Evolutionary conservation across 2,113 vertebrate species (phyloP), one percentile per base, ranked within the genome.

Genomic region (Ploceus nigricollis): DNA sequence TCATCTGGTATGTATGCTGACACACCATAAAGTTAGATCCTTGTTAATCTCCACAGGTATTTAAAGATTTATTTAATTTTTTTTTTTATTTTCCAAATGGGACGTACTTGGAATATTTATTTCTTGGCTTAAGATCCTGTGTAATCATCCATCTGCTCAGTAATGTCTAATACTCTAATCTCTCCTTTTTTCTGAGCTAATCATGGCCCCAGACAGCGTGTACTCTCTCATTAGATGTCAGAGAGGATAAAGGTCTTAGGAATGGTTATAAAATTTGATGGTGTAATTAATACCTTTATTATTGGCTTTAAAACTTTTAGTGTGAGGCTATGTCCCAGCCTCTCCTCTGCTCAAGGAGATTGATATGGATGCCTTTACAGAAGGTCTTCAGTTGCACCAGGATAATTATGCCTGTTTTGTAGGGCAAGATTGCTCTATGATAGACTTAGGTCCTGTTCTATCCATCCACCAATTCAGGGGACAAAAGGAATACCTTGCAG

Each of bases 151-250:
- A 97, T 96, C 97, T 97, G 96, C 89, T 97, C 89, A 90, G 96
- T 96, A 97, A 97, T 96, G 96, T 94, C 92, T 97, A 95, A 96
- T 71, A 77, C 93, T 58, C 83, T 98, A 97, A 97, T 96, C 86
- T 93, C 81, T 92, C 85, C 87, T 58, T 72, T 90, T 96, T 82
- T 89, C 76, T 93, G 79, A 96, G 91, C 87, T 97, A 92, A 97
- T 97, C 80, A 58, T 21, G 60, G 56, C 72, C 81, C 84, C 92
- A 97, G 96, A 96, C 91, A 93, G 77, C 66, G 50, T 39, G 75
- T 44, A 90, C 75, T 82, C 70, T 76, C 73, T 90, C 81, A 85
- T 92, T 92, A 93, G 88, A 66, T 87, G 92, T 81, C 73, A 84
- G 88, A 94, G 87, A 90, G 85, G 92, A 96, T 97, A 93, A 96